Evolutionary conservation across 2,888 invertebrate genomes (phyloP).

Genomic region (Dynastes grantii): DNA sequence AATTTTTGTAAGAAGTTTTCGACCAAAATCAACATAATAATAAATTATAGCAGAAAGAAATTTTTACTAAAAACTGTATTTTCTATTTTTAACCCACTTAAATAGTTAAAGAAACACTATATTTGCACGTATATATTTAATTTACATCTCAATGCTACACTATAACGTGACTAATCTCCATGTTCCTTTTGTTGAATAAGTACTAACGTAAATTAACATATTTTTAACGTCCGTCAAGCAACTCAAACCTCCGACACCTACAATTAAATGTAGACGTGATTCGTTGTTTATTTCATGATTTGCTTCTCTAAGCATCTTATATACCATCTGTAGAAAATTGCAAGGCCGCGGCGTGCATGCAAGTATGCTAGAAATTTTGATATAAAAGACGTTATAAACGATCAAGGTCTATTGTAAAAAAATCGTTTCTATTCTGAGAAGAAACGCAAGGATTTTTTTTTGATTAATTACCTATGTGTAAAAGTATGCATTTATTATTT

Average conservation of each 20-base stretch:
- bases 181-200: background rate
- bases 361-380: background rate
- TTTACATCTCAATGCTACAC: too few species aligned
- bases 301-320: slow-evolving; percentile 20
- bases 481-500: too few species aligned
- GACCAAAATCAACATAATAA: too few species aligned
- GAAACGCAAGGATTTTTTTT: too few species aligned
- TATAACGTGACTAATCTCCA: background rate
- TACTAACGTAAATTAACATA: background rate
- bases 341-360: background rate
- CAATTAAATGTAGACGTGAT: slow-evolving; percentile 25
- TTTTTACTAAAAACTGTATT: too few species aligned
- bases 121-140: too few species aligned
- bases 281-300: slow-evolving; percentile 18
- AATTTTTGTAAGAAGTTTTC: too few species aligned
- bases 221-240: background rate
- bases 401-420: background rate
- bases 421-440: too few species aligned
- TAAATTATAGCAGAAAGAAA: too few species aligned
- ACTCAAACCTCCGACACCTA: background rate
- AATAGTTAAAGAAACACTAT: too few species aligned
- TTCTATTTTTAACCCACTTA: too few species aligned
- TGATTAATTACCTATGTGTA: too few species aligned
- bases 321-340: background rate
- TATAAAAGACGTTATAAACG: background rate